Evolutionary conservation across 2,888 invertebrate genomes (phyloP), one percentile per base, ranked within the genome.

Genomic region (Brenthis daphne): DNA sequence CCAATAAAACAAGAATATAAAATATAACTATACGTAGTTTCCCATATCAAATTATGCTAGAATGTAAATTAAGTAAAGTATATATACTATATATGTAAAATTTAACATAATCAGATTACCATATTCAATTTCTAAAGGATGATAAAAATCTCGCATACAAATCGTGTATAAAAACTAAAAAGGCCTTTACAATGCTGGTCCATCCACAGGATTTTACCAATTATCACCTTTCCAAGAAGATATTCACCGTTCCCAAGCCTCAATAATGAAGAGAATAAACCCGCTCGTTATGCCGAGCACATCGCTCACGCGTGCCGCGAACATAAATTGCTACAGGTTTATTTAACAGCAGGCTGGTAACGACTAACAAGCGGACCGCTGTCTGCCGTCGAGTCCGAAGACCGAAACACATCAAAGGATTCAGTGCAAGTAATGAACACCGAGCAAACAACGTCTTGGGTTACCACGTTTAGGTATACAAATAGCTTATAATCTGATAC

Each of bases 271-370:
- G 73, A 78, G 76, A 75, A 78, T 79, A 80, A 79, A 82, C 84
- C 76, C 74, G 73, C 77, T 81, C 85, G 83, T 82, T 73, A 76
- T 77, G 76, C 85, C 78, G 80, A 80, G 79, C 81, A 80, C 80
- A 78, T 79, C 76, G 76, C 71, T 77, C 70, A 79, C 81, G 82
- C 87, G 89, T 88, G 88, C 81, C 75, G 75, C 73, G 89, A 87
- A 86, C 84, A 76, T 85, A 84, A 89, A 90, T 88, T 84, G 82
- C 78, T 84, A 81, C 81, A 83, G 79, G 82, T 85, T 85, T 82
- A 80, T 82, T 82, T 76, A 81, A 82, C 77, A 77, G 69, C 75
- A 73, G 74, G 77, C 75, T 79, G 79, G 77, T 84, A 84, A 84
- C 82, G 84, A 85, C 78, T 84, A 84, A 85, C 82, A 85, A 85